phyloP scores from a whole-genome alignment of 2,113 vertebrate species.

The Crotophaga sulcirostris region DNA sequence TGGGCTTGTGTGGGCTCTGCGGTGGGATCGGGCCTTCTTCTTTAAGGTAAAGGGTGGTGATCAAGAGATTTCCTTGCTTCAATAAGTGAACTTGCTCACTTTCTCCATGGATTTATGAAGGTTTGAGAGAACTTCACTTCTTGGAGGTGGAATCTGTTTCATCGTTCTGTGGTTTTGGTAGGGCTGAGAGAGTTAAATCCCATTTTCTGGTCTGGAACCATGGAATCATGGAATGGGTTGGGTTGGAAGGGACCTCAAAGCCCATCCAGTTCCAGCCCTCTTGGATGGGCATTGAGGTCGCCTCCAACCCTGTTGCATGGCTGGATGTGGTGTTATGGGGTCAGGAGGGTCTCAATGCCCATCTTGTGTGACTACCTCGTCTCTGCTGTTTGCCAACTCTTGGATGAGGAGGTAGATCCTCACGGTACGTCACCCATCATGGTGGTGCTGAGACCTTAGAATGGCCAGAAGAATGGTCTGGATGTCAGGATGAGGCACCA shows the following conservation, averaged over 20 bases:
- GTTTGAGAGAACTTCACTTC: too few species aligned
- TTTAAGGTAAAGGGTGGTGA: neutral
- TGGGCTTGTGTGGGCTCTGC: fast-evolving
- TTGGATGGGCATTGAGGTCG: too few species aligned
- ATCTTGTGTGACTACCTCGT: fast-evolving
- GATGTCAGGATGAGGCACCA: fast-evolving
- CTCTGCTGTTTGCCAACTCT: neutral
- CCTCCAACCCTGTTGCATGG: too few species aligned
- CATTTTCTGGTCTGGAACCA: fast-evolving
- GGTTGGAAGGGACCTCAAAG: too few species aligned
- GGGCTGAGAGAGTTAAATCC: neutral
- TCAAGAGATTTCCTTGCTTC: neutral
- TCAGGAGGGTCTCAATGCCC: fast-evolving
- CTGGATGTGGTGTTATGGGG: too few species aligned
- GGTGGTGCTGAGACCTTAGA: neutral
- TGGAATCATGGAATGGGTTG: too few species aligned
- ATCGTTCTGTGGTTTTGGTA: neutral
- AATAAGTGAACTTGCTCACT: neutral
- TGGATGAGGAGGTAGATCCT: neutral
- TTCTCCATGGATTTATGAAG: neutral
- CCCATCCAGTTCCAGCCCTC: too few species aligned
- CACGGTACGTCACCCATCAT: fast-evolving
- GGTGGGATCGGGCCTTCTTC: neutral
- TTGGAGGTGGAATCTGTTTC: neutral
- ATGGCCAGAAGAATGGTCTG: fast-evolving